Conservation (phyloP, 1,140 invertebrate species). For the Bradysia coprophila region DNA sequence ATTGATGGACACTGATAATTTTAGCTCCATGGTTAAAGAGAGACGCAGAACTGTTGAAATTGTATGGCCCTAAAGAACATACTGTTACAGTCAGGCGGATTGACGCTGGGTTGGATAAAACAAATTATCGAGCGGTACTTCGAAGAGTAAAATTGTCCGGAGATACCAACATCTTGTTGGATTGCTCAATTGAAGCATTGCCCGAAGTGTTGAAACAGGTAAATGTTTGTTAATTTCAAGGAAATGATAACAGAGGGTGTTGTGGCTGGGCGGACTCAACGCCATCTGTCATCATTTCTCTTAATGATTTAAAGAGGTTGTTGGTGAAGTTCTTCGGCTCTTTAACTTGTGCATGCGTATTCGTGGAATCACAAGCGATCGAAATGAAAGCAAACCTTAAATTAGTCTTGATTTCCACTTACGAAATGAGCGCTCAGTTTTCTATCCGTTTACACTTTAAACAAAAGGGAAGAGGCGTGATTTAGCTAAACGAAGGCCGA, state of each 20-base stretch:
- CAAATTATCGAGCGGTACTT: conserved; percentile 25
- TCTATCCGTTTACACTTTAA: no score
- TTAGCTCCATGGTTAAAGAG: neutral
- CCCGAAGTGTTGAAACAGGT: conserved; percentile 40
- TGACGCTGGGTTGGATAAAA: conserved; percentile 19
- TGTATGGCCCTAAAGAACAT: conserved; percentile 34
- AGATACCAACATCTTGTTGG: conserved; percentile 57
- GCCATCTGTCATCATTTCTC: neutral
- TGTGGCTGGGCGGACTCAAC: neutral
- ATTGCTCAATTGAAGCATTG: conserved; percentile 48
- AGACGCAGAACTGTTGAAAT: conserved; percentile 40
- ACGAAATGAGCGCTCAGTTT: no score
- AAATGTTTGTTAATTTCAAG: neutral
- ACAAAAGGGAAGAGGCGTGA: no score
- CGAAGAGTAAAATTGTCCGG: conserved; percentile 31
- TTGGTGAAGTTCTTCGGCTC: neutral
- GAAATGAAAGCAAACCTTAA: no score
- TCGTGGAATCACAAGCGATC: no score
- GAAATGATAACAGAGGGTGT: neutral
- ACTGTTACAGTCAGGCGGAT: conserved; percentile 37
- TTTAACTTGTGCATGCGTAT: neutral
- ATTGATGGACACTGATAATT: neutral
- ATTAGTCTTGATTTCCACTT: no score
- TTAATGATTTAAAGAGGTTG: neutral
- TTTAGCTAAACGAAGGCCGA: no score